These are phyloP conservation scores for Lycocerus yunnanus DNA, from an alignment of 2,888 invertebrate species.

Conservation along the genomic window DNA sequence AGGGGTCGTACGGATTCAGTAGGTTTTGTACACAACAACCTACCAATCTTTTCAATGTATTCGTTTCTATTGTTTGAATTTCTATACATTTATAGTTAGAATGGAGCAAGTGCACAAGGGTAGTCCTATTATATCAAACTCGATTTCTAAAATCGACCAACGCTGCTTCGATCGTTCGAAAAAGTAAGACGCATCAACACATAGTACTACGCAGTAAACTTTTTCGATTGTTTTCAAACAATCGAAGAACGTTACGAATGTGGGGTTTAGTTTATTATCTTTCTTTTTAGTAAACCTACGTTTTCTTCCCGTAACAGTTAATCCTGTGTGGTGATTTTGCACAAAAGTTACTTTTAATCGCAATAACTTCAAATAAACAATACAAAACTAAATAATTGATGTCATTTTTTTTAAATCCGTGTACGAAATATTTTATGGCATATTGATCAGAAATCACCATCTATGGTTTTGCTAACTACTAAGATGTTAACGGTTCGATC, in stretches of 20 bases:
- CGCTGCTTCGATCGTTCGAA: slow-evolving; percentile 3
- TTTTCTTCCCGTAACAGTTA: not conserved
- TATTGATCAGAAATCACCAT: not conserved
- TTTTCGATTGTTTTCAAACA: not conserved
- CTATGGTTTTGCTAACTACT: not conserved
- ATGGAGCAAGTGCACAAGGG: slow-evolving; percentile 30
- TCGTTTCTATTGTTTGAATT: slow-evolving; percentile 32
- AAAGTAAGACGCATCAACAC: slow-evolving; percentile 1
- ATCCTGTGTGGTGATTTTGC: not conserved
- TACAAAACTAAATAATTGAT: not conserved
- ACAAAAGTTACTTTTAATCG: not conserved
- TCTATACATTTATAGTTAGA: slow-evolving; percentile 27
- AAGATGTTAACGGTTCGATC: slow-evolving; percentile 3
- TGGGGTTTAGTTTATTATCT: not conserved
- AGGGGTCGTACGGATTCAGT: slow-evolving; percentile 30
- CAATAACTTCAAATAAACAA: not conserved
- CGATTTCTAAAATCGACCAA: slow-evolving; percentile 21
- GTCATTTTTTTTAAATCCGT: not conserved
- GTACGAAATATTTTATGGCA: not conserved
- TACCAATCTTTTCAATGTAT: slow-evolving; percentile 34
- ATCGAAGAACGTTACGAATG: not conserved
- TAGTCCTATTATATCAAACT: slow-evolving; percentile 21
- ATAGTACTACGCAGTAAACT: not conserved
- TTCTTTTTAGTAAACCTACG: not conserved
- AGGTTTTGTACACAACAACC: slow-evolving; percentile 23